phyloP scores from a whole-genome alignment of 2,888 invertebrate species.

The Archips xylosteana region DNA sequence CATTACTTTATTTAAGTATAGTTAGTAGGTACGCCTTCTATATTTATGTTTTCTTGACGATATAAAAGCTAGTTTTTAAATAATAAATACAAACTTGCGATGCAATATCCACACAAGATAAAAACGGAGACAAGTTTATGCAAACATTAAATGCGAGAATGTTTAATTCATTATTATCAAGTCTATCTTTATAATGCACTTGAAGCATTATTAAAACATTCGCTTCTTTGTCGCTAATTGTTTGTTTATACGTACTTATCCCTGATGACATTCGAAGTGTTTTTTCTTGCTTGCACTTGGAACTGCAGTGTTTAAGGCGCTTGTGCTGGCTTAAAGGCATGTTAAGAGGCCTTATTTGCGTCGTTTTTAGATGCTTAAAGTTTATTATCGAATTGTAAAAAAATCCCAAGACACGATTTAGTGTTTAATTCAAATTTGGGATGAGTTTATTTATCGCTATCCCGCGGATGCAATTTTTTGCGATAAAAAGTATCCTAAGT shows the following conservation, averaged over 20 bases:
- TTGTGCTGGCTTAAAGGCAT: neutral
- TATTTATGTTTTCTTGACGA: no score
- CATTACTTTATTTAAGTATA: no score
- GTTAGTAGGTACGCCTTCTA: no score
- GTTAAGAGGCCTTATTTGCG: no score
- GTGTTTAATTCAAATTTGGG: no score
- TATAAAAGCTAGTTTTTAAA: neutral
- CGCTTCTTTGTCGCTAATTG: conserved; percentile 50
- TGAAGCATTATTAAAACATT: conserved; percentile 44
- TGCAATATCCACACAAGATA: conserved; percentile 22
- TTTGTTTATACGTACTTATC: conserved; percentile 53
- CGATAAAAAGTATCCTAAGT: no score
- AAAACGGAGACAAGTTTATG: conserved; percentile 18
- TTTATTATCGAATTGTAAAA: no score
- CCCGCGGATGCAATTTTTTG: no score
- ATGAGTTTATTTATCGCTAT: no score
- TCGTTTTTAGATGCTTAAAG: no score
- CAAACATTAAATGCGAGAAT: conserved; percentile 28
- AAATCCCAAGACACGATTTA: no score
- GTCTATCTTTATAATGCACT: conserved; percentile 43
- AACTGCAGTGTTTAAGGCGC: conserved; percentile 43
- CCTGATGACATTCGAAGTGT: conserved; percentile 57
- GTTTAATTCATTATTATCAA: conserved; percentile 39
- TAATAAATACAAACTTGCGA: conserved; percentile 18
- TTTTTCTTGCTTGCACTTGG: conserved; percentile 52